A percentile compares a stretch with the other conserved stretches of the same genome.
phyloP scores from a whole-genome alignment of 2,888 invertebrate genomes.

The Diarsia dahlii region DNA sequence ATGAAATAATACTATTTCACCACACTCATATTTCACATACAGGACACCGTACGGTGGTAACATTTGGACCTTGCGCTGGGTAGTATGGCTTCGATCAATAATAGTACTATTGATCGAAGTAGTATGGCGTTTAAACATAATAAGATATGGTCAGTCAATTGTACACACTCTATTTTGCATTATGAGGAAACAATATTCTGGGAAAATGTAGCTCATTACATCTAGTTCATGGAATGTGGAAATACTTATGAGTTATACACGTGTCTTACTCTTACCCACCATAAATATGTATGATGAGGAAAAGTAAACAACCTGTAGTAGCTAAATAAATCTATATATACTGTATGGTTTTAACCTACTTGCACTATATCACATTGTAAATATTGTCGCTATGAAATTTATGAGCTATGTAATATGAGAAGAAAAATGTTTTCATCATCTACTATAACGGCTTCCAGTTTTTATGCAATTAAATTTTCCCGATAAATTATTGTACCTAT shows the following conservation, averaged over 20 bases:
- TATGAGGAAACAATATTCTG: background rate
- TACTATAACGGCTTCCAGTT: background rate
- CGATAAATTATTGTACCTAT: background rate
- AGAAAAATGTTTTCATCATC: background rate
- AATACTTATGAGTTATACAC: conserved; percentile 9
- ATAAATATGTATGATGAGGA: conserved; percentile 5
- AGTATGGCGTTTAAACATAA: background rate
- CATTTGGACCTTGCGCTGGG: background rate
- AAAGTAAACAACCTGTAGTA: conserved; percentile 4
- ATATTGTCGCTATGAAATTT: background rate
- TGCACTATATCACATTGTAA: conserved; percentile 3
- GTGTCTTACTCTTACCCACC: background rate
- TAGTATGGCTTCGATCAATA: too few species aligned
- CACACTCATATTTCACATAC: background rate
- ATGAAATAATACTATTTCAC: too few species aligned
- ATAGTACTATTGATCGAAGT: too few species aligned
- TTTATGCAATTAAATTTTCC: background rate
- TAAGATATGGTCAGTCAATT: too few species aligned
- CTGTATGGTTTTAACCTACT: conserved; percentile 15
- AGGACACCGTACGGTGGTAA: background rate
- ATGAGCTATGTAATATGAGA: background rate
- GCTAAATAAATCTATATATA: background rate
- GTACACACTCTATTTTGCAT: background rate
- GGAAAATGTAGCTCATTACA: background rate
- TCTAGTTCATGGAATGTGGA: background rate